Evolutionary conservation across 2,113 vertebrate genomes (phyloP), one percentile per base, ranked within the genome.

Genomic region (Tretioscincus oriximinensis): DNA sequence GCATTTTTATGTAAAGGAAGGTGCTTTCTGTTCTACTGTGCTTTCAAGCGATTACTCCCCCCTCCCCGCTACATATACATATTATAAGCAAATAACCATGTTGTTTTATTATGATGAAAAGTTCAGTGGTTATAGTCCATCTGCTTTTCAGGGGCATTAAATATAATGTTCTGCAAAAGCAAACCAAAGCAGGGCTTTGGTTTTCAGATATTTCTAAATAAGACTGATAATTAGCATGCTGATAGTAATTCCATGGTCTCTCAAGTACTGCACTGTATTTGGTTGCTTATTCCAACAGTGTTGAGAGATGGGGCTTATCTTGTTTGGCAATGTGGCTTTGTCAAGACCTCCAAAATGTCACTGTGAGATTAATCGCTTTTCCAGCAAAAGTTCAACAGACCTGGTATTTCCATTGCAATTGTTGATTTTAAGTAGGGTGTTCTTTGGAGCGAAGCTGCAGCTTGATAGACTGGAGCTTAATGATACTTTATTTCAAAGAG

Each of bases 141-240:
- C 78, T 60, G n/a, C 26, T 63, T 66, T 80, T 16, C 18, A 35
- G 26, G 65, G 49, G 31, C 66, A 76, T 76, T 81, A n/a, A 77
- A 54, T 60, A 29, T 4, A 45, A 84, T 73, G n/a, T 16, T 58
- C 26, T 74, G 29, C 51, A 74, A 75, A 66, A 58, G 24, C 64
- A 58, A 65, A 35, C 21, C 20, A 73, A 81, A 76, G 60, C 66
- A 84, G 87, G 82, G 80, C 65, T 87, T 68, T 80, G 74, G 75
- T 88, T 71, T 66, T 88, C 86, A 86, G 84, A 80, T 91, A 14
- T 91, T 89, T 94, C 85, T 90, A 85, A 81, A 60, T 70, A 51
- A 81, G 85, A 35, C 81, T 86, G 83, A 68, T 72, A 63, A 84
- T 90, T 91, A 84, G 73, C 84, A 74, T 85, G 83, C 78, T 73